Evolutionary conservation across 2,797 vertebrate species (phyloP), one percentile per base, ranked within the genome.

Genomic region (Rhinoraja longicauda): DNA sequence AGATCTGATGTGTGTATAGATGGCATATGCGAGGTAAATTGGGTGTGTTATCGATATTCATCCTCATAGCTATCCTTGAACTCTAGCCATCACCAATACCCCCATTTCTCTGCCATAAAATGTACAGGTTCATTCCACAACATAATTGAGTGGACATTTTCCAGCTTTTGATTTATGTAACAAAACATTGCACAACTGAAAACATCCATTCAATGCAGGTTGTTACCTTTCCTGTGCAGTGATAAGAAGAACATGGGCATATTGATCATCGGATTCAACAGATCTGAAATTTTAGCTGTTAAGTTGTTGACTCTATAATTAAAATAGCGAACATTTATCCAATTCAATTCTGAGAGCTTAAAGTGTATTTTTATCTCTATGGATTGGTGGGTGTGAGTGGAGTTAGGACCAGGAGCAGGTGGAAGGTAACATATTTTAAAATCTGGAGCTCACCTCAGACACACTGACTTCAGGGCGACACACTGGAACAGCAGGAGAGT

Each of bases 11-110:
- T 98, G 95, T 98, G 98, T 94, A 96, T 98, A 93, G 97, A 98
- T 64, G 98, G 98, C 93, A 94, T 97, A 93, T 98, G 98, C 97
- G 97, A 98, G 98, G 98, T 98, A 97, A 96, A 95, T 84, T 94
- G 64, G 93, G 94, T 26, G 62, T 24, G 2, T 73, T 88, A 64
- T 88, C 29, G 67, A 6, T 36, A 62, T 32, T 29, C 26, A 26
- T 13, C 12, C 24, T 10, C 24, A 86, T 1, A 67, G 0, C 64
- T 2, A 67, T 67, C 64, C 64, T 10, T 67, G 64, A 12, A 67
- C 64, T 17, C 64, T 2, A 67, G 17, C 64, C 19, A 72, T 19
- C 7, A 67, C 64, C 70, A 72, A 72, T 72, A 72, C 17, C 19
- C 36, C 29, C 21, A 32, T 24, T 26, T 57, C 77, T 15, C 76